phyloP scores from a whole-genome alignment of 1,140 invertebrate genomes.

The Caenorhabditis latens region DNA sequence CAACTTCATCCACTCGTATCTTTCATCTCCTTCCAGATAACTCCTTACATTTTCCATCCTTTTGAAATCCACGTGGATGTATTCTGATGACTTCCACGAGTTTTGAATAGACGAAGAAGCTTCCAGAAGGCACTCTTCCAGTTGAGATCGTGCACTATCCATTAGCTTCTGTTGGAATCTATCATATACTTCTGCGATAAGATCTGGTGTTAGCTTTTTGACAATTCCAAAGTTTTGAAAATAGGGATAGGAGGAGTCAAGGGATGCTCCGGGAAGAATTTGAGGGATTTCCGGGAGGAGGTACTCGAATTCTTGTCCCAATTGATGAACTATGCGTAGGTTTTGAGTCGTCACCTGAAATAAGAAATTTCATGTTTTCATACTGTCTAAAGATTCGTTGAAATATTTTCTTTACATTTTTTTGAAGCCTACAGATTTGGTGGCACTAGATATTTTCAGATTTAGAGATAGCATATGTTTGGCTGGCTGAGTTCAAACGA shows the following conservation, averaged over 20 bases:
- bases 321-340: neutral
- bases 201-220: constrained; percentile 17
- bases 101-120: neutral
- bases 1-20: constrained; percentile 17
- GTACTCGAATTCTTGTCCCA: constrained; percentile 28
- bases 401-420: too few relatives aligned
- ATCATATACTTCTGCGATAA: neutral
- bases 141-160: neutral
- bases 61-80: neutral
- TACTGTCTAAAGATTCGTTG: too few relatives aligned
- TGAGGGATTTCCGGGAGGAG: constrained; percentile 27
- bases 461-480: too few relatives aligned
- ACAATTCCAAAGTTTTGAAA: constrained; percentile 15
- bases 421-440: too few relatives aligned
- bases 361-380: neutral
- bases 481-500: too few relatives aligned
- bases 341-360: neutral
- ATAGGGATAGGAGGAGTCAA: neutral
- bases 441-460: too few relatives aligned
- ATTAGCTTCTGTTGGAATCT: constrained; percentile 42
- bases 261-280: constrained; percentile 1
- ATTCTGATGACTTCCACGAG: neutral
- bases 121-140: constrained; percentile 39
- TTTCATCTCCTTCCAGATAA: neutral
- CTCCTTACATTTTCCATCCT: neutral